Percentiles rank a stretch among this genome's conserved stretches.
phyloP scores from a whole-genome alignment of 2,113 vertebrate species.

The Neolamprologus caudopunctatus region DNA sequence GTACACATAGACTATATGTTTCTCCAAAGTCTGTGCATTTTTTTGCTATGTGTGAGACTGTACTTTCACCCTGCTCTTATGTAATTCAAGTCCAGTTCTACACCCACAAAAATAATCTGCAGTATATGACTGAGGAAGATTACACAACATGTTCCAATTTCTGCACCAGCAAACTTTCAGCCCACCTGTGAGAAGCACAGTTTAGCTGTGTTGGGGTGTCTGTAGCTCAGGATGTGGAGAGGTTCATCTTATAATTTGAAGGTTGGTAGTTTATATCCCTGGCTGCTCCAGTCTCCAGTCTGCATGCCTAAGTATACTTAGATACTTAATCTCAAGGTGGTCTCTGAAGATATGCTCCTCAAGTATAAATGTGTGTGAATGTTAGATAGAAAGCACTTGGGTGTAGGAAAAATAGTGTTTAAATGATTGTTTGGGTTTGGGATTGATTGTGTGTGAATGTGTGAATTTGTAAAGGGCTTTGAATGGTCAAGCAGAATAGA shows the following conservation, averaged over 20 bases:
- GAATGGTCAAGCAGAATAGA: background rate
- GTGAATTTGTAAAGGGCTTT: background rate
- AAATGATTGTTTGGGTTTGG: background rate
- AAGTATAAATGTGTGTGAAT: background rate
- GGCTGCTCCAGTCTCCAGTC: background rate
- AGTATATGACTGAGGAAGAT: conserved; percentile 51
- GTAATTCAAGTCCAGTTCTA: conserved; percentile 46
- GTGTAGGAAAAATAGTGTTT: background rate
- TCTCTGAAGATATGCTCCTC: background rate
- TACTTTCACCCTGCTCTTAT: conserved; percentile 39
- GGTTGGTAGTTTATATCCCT: background rate
- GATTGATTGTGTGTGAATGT: background rate
- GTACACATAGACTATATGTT: background rate
- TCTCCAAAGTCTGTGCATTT: background rate
- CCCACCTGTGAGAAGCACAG: background rate
- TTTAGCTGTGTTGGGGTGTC: background rate
- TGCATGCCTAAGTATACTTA: background rate
- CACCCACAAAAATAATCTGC: conserved; percentile 60
- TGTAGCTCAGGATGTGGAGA: background rate
- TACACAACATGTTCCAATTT: conserved; percentile 56
- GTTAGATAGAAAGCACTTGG: background rate
- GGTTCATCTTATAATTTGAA: background rate
- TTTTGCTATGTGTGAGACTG: background rate
- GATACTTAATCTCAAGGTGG: background rate
- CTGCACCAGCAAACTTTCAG: conserved; percentile 8